Conservation (phyloP, 1,140 invertebrate species). For the Amphibalanus amphitrite region DNA sequence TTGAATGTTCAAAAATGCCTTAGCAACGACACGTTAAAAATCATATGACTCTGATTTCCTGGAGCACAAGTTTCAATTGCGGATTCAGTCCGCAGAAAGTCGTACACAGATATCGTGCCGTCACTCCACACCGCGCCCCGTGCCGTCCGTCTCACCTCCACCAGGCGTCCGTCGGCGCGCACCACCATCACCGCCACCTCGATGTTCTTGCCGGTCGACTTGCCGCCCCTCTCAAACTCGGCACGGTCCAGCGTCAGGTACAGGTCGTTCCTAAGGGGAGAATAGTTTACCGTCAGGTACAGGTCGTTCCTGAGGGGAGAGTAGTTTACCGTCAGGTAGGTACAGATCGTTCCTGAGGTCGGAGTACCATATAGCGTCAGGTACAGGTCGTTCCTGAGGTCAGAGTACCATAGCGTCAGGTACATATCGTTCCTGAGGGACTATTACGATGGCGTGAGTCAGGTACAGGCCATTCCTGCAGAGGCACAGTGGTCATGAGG, state of each 20-base stretch:
- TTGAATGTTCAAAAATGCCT: neutral
- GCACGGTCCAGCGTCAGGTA: conserved; percentile 70
- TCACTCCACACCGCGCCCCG: neutral
- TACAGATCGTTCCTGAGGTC: too few relatives aligned
- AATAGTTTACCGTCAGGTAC: neutral
- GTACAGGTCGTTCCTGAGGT: conserved; percentile 77
- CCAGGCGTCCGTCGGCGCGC: conserved; percentile 53
- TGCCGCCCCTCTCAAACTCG: conserved; percentile 86
- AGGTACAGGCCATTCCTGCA: too few relatives aligned
- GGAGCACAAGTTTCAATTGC: too few relatives aligned
- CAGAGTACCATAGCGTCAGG: neutral
- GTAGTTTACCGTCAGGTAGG: too few relatives aligned
- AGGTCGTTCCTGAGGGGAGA: too few relatives aligned
- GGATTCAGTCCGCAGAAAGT: too few relatives aligned
- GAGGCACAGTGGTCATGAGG: too few relatives aligned
- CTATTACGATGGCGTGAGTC: too few relatives aligned
- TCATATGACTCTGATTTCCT: neutral
- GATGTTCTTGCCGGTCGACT: conserved; percentile 87
- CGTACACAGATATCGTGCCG: too few relatives aligned
- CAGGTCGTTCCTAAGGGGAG: conserved; percentile 62
- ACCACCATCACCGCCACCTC: conserved; percentile 64
- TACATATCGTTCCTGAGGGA: too few relatives aligned
- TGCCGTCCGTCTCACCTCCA: conserved; percentile 38
- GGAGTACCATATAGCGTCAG: too few relatives aligned
- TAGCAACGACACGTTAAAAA: neutral